Base-by-base conservation (phyloP, 2,797 vertebrate genomes). In the Harpagifer antarcticus region DNA sequence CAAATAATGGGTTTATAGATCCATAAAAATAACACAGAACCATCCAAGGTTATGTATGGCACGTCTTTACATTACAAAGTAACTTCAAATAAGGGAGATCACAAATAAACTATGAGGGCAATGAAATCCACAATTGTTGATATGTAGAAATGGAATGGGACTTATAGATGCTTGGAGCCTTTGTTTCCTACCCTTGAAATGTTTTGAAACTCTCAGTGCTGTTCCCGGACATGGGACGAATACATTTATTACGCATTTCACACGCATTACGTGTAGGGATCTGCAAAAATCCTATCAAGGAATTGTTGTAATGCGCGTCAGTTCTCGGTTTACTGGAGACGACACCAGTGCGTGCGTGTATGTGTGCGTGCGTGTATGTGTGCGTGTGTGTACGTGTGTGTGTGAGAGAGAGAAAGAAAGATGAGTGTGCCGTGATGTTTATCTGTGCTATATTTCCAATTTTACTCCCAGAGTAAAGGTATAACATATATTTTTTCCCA, bases 21-120 rank as follows among this genome's bases (percentile, higher is more conserved):
- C 8, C 67, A 70, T 59, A 81, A 64, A 73, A 84, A 80, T 47
- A 88, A 78, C 77, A 86, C 68, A 58, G 71, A 83, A 81, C 70
- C 53, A 83, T 84, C 59, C 57, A 64, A 63, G 55, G 64, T 83
- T 55, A 78, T 49, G 59, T 90, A 92, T 94, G 92, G 92, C 92
- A 94, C 92, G 74, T 84, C 54, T 85, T 88, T 67, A 88, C 74
- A 76, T 84, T 54, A 85, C 79, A 76, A 76, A 82, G 82, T 43
- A 85, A 81, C 72, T 2, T 27, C 49, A 84, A 82, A 80, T 55
- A 74, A 76, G 69, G 54, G 71, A 62, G 56, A 90, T 70, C 58
- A 78, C 45, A 68, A 72, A 79, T 65, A 33, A 81, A 78, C 60
- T 37, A 83, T 45, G 33, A 76, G 78, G 85, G 72, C 72, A 49